Evolutionary conservation across 2,113 vertebrate species (phyloP).

Genomic region (Macquaria ambigua): DNA sequence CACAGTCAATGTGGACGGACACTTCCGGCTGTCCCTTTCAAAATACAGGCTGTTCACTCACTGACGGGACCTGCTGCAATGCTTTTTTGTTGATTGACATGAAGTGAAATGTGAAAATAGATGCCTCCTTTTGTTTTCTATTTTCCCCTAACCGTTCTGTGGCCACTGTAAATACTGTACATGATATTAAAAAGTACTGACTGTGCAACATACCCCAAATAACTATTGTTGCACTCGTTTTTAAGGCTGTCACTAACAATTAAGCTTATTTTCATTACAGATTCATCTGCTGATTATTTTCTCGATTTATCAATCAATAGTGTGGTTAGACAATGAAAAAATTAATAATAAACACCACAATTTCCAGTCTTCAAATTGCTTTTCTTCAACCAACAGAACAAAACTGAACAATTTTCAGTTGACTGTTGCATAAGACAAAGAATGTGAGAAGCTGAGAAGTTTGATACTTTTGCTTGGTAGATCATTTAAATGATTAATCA

Average conservation of each 20-base stretch:
- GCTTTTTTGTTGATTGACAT: not conserved
- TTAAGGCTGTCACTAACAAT: not conserved
- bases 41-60: slow-evolving; percentile 6
- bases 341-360: too few relatives aligned
- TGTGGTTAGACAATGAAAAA: too few relatives aligned
- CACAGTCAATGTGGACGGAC: accelerated
- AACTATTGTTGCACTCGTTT: not conserved
- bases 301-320: too few relatives aligned
- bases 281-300: not conserved
- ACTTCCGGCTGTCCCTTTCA: slow-evolving; percentile 56
- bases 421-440: too few relatives aligned
- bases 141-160: not conserved
- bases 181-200: not conserved
- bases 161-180: too few relatives aligned
- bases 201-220: too few relatives aligned
- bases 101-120: not conserved
- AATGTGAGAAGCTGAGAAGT: too few relatives aligned
- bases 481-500: not conserved
- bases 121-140: not conserved
- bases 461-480: not conserved
- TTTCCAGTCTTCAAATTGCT: too few relatives aligned
- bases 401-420: too few relatives aligned
- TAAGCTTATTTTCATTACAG: not conserved
- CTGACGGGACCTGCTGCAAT: not conserved
- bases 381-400: too few relatives aligned